Conservation (phyloP, 2,888 invertebrate species). For the Yponomeuta plumbellus region DNA sequence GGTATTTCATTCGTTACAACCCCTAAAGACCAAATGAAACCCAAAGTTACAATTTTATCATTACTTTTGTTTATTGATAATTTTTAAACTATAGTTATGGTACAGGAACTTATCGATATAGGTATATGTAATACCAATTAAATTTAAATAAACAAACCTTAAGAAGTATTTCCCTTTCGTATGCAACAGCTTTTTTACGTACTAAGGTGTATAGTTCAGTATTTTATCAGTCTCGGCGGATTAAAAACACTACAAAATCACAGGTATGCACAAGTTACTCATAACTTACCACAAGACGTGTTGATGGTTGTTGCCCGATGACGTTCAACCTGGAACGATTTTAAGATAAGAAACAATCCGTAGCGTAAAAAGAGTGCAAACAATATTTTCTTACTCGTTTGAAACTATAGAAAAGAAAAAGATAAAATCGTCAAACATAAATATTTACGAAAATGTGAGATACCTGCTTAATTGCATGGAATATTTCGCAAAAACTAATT, state of each 20-base stretch:
- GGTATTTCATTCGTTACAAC: constrained; percentile 36
- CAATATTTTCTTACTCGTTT: background rate
- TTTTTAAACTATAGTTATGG: background rate
- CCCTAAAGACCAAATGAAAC: constrained; percentile 39
- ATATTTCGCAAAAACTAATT: background rate
- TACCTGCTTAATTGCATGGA: too few relatives aligned
- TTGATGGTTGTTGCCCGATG: constrained; percentile 6
- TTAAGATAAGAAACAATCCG: background rate
- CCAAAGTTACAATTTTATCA: constrained; percentile 37
- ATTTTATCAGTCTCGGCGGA: constrained; percentile 8
- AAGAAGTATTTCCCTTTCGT: background rate
- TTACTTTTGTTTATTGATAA: constrained; percentile 32
- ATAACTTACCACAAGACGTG: constrained; percentile 59
- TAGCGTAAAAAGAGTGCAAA: constrained; percentile 7
- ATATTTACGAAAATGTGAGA: too few relatives aligned
- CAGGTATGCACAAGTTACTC: constrained; percentile 50
- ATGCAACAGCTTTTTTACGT: background rate
- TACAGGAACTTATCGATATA: background rate
- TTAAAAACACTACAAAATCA: constrained; percentile 50
- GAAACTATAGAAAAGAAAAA: background rate
- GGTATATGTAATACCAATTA: background rate
- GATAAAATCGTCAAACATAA: too few relatives aligned
- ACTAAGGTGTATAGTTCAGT: constrained; percentile 6
- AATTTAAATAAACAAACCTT: background rate
- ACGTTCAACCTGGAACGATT: constrained; percentile 7